Conservation (phyloP, 2,888 invertebrate species). For the Formica aserva region DNA sequence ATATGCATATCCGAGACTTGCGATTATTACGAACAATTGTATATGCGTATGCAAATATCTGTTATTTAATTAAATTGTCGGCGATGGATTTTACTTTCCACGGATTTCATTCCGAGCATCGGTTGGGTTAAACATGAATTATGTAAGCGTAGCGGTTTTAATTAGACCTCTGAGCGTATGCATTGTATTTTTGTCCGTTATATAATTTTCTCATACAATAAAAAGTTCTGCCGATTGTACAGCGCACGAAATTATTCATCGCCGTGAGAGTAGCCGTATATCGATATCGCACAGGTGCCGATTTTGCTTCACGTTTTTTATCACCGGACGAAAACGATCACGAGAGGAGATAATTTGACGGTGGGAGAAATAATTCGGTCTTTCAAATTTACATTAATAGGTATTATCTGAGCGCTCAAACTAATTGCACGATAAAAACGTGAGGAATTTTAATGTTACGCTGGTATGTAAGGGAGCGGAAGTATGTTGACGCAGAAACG, state of each 20-base stretch:
- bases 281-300: background rate
- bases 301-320: conserved; percentile 1
- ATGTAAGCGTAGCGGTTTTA: conserved; percentile 44
- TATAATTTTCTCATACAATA: background rate
- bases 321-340: conserved; percentile 4
- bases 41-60: conserved; percentile 32
- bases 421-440: conserved; percentile 43
- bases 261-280: background rate
- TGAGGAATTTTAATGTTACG: conserved; percentile 37
- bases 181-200: conserved; percentile 29
- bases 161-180: conserved; percentile 39
- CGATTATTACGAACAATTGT: background rate
- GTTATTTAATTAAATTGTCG: conserved; percentile 31
- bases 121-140: conserved; percentile 56
- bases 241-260: background rate
- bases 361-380: background rate
- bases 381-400: conserved; percentile 27
- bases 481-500: conserved; percentile 12
- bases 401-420: conserved; percentile 6
- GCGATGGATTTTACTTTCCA: conserved; percentile 49
- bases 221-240: conserved; percentile 10
- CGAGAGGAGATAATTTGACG: background rate
- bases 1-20: background rate
- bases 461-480: background rate
- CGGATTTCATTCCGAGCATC: conserved; percentile 46